Evolutionary conservation across 1,140 invertebrate species (phyloP), one percentile per base, ranked within the genome.

Genomic region (Drosophila chauvacae): DNA sequence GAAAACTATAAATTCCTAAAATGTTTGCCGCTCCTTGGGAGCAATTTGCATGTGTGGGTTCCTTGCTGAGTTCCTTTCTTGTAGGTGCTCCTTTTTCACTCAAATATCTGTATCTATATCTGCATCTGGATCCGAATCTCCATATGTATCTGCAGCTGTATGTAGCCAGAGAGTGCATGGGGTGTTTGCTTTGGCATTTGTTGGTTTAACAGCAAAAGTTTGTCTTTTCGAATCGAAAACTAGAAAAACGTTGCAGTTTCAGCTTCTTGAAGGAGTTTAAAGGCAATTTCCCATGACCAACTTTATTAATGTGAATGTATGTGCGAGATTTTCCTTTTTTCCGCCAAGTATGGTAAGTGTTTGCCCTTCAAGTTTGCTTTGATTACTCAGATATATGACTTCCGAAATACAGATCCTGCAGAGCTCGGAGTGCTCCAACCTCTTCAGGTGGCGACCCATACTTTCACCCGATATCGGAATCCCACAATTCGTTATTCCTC

Each of bases 191-290:
- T 53, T 65, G 55, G 57, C 70, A 72, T 90, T 81, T 88, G 85
- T 88, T 88, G 69, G 78, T 80, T 90, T 88, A 88, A 90, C 85
- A 81, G 85, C 85, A 88, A 88, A 88, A 88, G 81, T 88, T 88
- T 90, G 77, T 80, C 85, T 66, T 66, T 90, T 81, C 77, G 83
- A 90, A 88, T 88, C 85, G 85, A 90, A 85, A 75, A 90, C 74
- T 88, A 90, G 85, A 88, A 88, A 88, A 90, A 90, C 84, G 84
- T 75, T 84, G 84, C 85, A 70, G 47, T 55, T 63, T 51, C 50
- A 55, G 62, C 53, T 60, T 55, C 77, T 84, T 90, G 42, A 62
- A 87, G 74, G 65, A 87, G 55, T 60, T 72, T 86, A 76, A 83
- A 79, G 83, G 66, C 69, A 75, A 81, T 86, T 68, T 72, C 33